These are phyloP conservation scores for Sphenopsis melanotis DNA, from an alignment of 2,797 vertebrate genomes.

Conservation along the genomic window DNA sequence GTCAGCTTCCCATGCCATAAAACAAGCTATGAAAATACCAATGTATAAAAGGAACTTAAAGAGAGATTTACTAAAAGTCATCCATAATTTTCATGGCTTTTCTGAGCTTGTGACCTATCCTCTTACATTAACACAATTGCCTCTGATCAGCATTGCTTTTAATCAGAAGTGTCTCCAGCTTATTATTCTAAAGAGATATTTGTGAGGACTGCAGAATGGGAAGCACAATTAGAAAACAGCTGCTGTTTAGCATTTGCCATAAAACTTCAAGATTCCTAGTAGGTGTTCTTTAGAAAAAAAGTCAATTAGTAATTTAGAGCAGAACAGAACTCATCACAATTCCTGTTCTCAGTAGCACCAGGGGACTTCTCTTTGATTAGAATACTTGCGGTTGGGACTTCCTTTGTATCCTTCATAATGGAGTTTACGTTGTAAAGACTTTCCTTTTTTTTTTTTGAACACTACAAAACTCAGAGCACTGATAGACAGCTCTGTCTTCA, in stretches of 20 bases:
- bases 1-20: background rate
- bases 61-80: background rate
- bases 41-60: background rate
- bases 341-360: background rate
- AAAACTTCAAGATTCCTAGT: conserved; percentile 42
- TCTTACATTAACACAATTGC: background rate
- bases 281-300: conserved; percentile 41
- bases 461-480: background rate
- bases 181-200: background rate
- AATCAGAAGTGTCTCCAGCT: background rate
- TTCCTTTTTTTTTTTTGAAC: background rate
- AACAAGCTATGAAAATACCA: background rate
- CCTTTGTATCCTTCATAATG: conserved; percentile 21
- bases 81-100: background rate
- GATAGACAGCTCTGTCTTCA: background rate
- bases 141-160: conserved; percentile 2
- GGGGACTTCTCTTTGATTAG: conserved; percentile 40
- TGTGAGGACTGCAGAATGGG: background rate
- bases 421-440: background rate
- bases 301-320: conserved; percentile 51
- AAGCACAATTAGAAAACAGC: conserved; percentile 49
- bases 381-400: background rate
- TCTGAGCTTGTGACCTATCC: background rate
- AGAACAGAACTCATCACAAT: conserved; percentile 27
- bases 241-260: conserved; percentile 28